Evolutionary conservation across 2,113 vertebrate genomes (phyloP).

Genomic region (Hippocampus comes): DNA sequence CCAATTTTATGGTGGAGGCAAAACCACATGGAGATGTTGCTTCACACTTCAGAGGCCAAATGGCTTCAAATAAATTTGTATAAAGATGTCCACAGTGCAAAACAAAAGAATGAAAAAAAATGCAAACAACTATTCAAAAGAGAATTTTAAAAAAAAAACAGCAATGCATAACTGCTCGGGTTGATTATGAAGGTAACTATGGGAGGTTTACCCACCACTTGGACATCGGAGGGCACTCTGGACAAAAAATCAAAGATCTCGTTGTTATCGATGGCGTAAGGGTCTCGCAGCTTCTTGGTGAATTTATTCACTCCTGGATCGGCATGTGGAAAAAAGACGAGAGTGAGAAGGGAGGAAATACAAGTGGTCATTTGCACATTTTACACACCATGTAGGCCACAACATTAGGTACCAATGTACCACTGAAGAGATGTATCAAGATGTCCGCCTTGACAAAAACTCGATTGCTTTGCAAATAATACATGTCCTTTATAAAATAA

Average conservation of each 20-base stretch:
- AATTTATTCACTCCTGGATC: slow-evolving; percentile 95
- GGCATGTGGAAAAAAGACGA: slow-evolving; percentile 32
- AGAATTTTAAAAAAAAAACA: slow-evolving; percentile 24
- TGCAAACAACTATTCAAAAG: slow-evolving; percentile 62
- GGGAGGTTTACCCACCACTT: slow-evolving; percentile 85
- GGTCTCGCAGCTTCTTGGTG: slow-evolving; percentile 96
- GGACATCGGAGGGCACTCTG: slow-evolving; percentile 94
- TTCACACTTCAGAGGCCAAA: slow-evolving; percentile 63
- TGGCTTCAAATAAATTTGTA: slow-evolving; percentile 55
- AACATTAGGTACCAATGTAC: neutral
- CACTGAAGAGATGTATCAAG: neutral
- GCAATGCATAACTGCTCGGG: neutral
- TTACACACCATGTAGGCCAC: neutral
- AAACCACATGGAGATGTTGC: slow-evolving; percentile 67
- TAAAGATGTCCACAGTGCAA: no score
- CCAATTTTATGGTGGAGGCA: slow-evolving; percentile 70
- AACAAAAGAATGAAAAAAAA: slow-evolving; percentile 24
- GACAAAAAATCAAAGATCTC: slow-evolving; percentile 97
- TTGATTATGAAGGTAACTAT: slow-evolving; percentile 4
- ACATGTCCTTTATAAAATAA: no score
- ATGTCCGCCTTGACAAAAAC: neutral
- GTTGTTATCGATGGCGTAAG: slow-evolving; percentile 95
- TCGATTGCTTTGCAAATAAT: no score
- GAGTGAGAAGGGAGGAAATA: neutral
- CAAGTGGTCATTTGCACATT: neutral